Evolutionary conservation across 64 coral and sea anemone genomes (phyloP).

Genomic region (Anthopleura sola): DNA sequence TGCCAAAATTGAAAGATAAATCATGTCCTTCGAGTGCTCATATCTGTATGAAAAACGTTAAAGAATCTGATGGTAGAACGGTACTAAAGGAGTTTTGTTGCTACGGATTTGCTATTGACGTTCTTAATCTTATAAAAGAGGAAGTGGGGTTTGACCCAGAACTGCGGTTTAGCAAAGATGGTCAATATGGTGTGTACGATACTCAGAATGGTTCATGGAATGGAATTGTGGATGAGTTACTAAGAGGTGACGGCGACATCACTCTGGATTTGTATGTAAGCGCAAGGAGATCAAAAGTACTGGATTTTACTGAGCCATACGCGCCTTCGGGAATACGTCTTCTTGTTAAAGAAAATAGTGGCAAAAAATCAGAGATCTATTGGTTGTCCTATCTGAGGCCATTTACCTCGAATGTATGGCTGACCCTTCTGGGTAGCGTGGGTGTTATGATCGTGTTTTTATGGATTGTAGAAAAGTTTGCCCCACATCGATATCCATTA

Average conservation of each 20-base stretch:
- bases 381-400: constrained; percentile 90
- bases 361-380: constrained; percentile 43
- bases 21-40: constrained; percentile 41
- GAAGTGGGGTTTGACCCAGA: constrained; percentile 35
- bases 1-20: constrained; percentile 35
- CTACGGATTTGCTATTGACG: constrained; percentile 87
- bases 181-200: constrained; percentile 69
- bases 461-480: constrained; percentile 69
- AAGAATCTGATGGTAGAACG: background rate
- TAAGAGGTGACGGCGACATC: constrained; percentile 55
- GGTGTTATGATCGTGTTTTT: constrained; percentile 68
- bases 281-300: constrained; percentile 61
- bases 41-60: constrained; percentile 37
- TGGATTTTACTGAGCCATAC: constrained; percentile 87
- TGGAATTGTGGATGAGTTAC: constrained; percentile 71
- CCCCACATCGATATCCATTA: background rate
- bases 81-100: constrained; percentile 35
- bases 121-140: constrained; percentile 32
- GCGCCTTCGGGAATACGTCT: constrained; percentile 78
- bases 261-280: constrained; percentile 76
- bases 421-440: constrained; percentile 64
- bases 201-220: constrained; percentile 73
- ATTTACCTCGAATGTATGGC: constrained; percentile 71
- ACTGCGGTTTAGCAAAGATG: constrained; percentile 60
- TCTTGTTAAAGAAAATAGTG: constrained; percentile 56